Conservation (phyloP, 2,113 vertebrate genomes). For the Lampris megalopsis region DNA sequence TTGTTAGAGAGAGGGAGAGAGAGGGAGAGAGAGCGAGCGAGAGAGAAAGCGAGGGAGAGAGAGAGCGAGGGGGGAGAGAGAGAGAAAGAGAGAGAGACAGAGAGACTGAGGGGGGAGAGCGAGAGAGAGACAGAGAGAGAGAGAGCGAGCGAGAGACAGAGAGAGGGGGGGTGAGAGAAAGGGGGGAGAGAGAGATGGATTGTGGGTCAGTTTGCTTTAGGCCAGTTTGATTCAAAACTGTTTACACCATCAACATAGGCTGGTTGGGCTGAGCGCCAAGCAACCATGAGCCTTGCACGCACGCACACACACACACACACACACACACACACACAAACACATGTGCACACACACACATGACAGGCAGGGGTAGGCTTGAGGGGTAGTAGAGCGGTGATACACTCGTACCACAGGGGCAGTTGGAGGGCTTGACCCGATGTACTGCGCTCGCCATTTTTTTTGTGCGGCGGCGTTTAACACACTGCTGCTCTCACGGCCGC, state of each 20-base stretch:
- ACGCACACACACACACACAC: not conserved
- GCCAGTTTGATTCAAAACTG: constrained; percentile 72
- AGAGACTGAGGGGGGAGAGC: too few relatives aligned
- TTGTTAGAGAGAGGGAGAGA: constrained; percentile 11
- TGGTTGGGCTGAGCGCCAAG: constrained; percentile 57
- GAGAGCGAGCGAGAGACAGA: constrained; percentile 5
- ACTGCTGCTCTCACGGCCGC: constrained; percentile 15
- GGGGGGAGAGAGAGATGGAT: constrained; percentile 35
- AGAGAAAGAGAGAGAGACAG: too few relatives aligned
- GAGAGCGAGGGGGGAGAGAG: too few relatives aligned
- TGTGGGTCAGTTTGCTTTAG: constrained; percentile 60
- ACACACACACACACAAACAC: not conserved
- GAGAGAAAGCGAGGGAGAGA: too few relatives aligned
- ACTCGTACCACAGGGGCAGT: constrained; percentile 53
- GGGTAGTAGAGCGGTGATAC: constrained; percentile 51
- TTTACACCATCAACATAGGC: constrained; percentile 58
- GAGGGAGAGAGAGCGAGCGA: too few relatives aligned
- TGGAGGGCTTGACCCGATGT: constrained; percentile 65
- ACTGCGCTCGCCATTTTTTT: constrained; percentile 50
- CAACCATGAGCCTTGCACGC: constrained; percentile 39
- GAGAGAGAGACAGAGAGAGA: too few relatives aligned
- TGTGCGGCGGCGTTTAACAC: constrained; percentile 53
- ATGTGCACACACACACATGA: not conserved
- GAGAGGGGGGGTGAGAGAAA: not conserved
- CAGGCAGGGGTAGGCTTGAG: constrained; percentile 61